These are phyloP conservation scores for Drosophila pseudoananassae DNA, from an alignment of 1,140 invertebrate species.

Conservation along the genomic window DNA sequence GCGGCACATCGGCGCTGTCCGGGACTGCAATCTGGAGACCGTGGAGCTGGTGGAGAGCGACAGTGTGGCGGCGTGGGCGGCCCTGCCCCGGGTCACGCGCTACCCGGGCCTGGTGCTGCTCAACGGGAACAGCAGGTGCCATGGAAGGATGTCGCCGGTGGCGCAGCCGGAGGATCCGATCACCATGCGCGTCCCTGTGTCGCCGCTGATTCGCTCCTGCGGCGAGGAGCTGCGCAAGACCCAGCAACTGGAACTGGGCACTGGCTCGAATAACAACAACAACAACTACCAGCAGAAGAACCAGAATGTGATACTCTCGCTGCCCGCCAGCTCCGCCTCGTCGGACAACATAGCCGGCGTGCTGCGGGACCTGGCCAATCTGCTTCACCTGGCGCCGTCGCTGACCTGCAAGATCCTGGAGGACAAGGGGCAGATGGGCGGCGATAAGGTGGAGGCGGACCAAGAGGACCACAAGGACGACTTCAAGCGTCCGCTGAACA, in stretches of 20 bases:
- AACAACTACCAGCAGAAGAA: slow-evolving; percentile 83
- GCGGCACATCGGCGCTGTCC: slow-evolving; percentile 47
- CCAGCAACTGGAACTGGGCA: slow-evolving; percentile 54
- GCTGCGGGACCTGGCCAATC: slow-evolving; percentile 94
- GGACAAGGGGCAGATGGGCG: slow-evolving; percentile 17
- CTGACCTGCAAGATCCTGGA: slow-evolving; percentile 87
- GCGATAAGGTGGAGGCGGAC: slow-evolving; percentile 6
- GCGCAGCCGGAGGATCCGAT: slow-evolving; percentile 85
- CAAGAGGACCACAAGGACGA: slow-evolving; percentile 23
- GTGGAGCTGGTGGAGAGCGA: slow-evolving; percentile 54
- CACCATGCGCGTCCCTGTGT: slow-evolving; percentile 50
- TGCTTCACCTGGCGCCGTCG: slow-evolving; percentile 94
- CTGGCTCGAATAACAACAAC: slow-evolving; percentile 85
- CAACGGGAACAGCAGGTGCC: slow-evolving; percentile 60
- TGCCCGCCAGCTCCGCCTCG: slow-evolving; percentile 91
- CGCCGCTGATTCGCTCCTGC: slow-evolving; percentile 55
- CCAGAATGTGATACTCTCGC: slow-evolving; percentile 94
- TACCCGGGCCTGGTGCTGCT: slow-evolving; percentile 72
- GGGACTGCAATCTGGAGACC: slow-evolving; percentile 67
- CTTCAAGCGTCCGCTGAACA: slow-evolving; percentile 3
- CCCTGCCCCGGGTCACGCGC: slow-evolving; percentile 52
- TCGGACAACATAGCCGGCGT: slow-evolving; percentile 97
- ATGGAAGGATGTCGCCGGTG: slow-evolving; percentile 88
- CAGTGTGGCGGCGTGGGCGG: slow-evolving; percentile 31
- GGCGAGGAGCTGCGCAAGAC: slow-evolving; percentile 61